Base-by-base conservation (phyloP, 1,140 invertebrate genomes). In the Gonatopus flavifemur region DNA sequence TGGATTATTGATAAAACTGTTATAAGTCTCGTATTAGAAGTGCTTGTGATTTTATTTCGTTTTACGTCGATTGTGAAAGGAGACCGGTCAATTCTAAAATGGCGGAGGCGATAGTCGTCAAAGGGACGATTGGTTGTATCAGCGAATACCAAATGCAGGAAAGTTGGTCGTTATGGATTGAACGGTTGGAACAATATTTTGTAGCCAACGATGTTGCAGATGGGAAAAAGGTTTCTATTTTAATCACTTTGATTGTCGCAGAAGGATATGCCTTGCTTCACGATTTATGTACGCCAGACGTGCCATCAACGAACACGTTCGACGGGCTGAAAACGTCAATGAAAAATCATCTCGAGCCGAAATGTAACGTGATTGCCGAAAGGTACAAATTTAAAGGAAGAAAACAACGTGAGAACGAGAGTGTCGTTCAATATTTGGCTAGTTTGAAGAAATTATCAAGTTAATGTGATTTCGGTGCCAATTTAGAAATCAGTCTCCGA, bases 131-230 rank as follows among this genome's bases (percentile, higher is more conserved):
- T n/a, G n/a, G n/a, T n/a, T n/a, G n/a, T n/a, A n/a, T n/a, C n/a
- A n/a, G n/a, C n/a, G n/a, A n/a, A n/a, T n/a, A n/a, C n/a, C n/a
- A n/a, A n/a, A n/a, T n/a, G n/a, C n/a, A n/a, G n/a, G n/a, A n/a
- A n/a, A n/a, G n/a, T n/a, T n/a, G n/a, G n/a, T n/a, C n/a, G n/a
- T n/a, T 38, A 21, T 51, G 41, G 49, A 45, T 31, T 19, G 49
- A 51, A 30, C 20, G 49, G 31, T 51, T 51, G 21, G 49, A 43
- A 4, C 35, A 51, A 37, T 51, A 38, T 38, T 25, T 45, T 15
- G 10, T 39, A 7, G 49, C 35, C 12, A 51, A 51, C 15, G 41
- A 32, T 25, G 31, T 51, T 12, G 1, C n/a, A 3, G 40, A 43
- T 2, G 25, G 35, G 2, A 40, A 49, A 41, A 49, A 41, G 21